These are phyloP conservation scores for Lasioglossum morio DNA, from an alignment of 2,888 invertebrate species.

Conservation along the genomic window DNA sequence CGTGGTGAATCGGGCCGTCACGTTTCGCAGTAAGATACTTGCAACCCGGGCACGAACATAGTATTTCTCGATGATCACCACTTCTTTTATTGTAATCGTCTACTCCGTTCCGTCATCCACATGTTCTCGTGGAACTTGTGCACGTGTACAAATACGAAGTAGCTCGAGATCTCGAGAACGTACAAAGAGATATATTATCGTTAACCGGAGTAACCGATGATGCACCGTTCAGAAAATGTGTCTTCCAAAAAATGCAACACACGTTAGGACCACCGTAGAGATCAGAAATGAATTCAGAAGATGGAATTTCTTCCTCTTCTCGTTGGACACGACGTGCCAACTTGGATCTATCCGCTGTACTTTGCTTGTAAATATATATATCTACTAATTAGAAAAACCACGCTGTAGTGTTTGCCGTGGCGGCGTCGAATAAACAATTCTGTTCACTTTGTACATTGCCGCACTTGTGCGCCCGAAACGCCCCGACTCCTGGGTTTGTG, in stretches of 20 bases:
- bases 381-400: slow-evolving; percentile 69
- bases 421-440: slow-evolving; percentile 64
- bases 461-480: slow-evolving; percentile 75
- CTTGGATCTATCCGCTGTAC: slow-evolving; percentile 51
- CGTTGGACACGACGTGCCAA: slow-evolving; percentile 40
- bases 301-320: slow-evolving; percentile 30
- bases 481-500: slow-evolving; percentile 83
- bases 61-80: slow-evolving; percentile 61
- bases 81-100: slow-evolving; percentile 65
- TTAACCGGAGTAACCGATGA: slow-evolving; percentile 3
- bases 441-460: slow-evolving; percentile 74
- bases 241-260: slow-evolving; percentile 87
- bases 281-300: neutral
- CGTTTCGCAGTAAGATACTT: slow-evolving; percentile 39
- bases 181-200: neutral
- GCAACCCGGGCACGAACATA: slow-evolving; percentile 61
- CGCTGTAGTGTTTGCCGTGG: slow-evolving; percentile 78
- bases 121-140: slow-evolving; percentile 78
- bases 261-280: slow-evolving; percentile 39
- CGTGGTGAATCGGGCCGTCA: slow-evolving; percentile 31
- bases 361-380: slow-evolving; percentile 83
- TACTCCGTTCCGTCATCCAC: slow-evolving; percentile 82
- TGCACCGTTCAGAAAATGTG: slow-evolving; percentile 91
- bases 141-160: slow-evolving; percentile 39
- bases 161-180: neutral